Conservation (phyloP, 35 echinoderm and acorn worm genomes). For the Ophiothrix spiculata region DNA sequence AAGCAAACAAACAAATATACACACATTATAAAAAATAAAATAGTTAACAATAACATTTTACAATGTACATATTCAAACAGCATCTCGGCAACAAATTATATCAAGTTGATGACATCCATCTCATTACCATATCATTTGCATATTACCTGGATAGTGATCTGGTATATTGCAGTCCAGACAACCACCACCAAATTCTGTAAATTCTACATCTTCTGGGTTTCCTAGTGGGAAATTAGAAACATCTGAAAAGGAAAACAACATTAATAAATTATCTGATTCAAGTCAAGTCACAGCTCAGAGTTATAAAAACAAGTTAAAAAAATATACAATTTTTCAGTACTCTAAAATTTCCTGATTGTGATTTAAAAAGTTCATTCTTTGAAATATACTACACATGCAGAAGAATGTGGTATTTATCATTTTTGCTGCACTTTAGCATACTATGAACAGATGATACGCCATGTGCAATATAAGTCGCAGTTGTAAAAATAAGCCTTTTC, state of each 20-base stretch:
- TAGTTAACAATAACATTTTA: background rate
- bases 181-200: background rate
- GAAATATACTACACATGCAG: no score
- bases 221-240: background rate
- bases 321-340: background rate
- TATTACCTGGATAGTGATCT: conserved; percentile 22
- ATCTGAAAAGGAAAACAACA: conserved; percentile 9
- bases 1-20: background rate
- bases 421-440: no score
- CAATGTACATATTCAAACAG: background rate
- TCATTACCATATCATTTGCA: background rate
- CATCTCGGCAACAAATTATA: background rate
- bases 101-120: background rate
- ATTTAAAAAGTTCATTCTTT: no score
- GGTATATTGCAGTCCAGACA: conserved; percentile 18
- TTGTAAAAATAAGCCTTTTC: no score
- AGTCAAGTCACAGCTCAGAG: background rate
- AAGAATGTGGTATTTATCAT: no score
- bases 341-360: no score
- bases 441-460: no score
- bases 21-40: background rate
- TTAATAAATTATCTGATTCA: background rate
- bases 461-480: no score
- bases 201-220: background rate
- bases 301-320: background rate